Evolutionary conservation across 2,113 vertebrate species (phyloP), one percentile per base, ranked within the genome.

Genomic region (Neolamprologus fasciatus): DNA sequence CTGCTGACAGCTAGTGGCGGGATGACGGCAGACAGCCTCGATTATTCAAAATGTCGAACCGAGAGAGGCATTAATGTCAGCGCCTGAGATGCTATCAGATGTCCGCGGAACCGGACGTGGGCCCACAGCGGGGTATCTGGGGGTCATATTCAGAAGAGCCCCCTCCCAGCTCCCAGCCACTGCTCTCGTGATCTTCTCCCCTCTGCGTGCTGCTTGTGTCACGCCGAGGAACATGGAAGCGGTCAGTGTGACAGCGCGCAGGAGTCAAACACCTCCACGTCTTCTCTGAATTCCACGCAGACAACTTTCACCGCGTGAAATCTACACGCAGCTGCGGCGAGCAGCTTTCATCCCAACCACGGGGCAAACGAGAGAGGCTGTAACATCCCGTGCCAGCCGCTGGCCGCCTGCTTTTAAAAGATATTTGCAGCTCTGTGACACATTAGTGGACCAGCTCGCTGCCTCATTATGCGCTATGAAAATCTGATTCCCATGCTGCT

Each of bases 21-120:
- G 96, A 96, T 95, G 94, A 94, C 96, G 96, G 95, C 96, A 97
- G 97, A 97, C 96, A 91, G 91, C 96, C 97, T 96, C 97, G 97
- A 98, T 98, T 97, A 97, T 97, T 98, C 97, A 96, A 97, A 98
- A 97, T 96, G 95, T 96, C 95, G 86, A 97, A 96, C 96, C 96
- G 96, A 95, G 95, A 96, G 96, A 96, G 96, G 94, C 95, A 97
- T 97, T 87, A 96, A 96, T 97, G 97, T 96, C 96, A 96, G 96
- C 94, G 97, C 96, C 97, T 95, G 97, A 97, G 97, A 97, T 97
- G 96, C 96, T 95, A 97, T 97, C 95, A 95, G 92, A 96, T 97
- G 89, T 96, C 96, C 96, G 94, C 90, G 82, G 89, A 92, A 94
- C 89, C 95, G 94, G 95, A 95, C 92, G 90, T 86, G 93, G 93